phyloP scores from a whole-genome alignment of 2,113 vertebrate genomes.

The Ameiurus melas region DNA sequence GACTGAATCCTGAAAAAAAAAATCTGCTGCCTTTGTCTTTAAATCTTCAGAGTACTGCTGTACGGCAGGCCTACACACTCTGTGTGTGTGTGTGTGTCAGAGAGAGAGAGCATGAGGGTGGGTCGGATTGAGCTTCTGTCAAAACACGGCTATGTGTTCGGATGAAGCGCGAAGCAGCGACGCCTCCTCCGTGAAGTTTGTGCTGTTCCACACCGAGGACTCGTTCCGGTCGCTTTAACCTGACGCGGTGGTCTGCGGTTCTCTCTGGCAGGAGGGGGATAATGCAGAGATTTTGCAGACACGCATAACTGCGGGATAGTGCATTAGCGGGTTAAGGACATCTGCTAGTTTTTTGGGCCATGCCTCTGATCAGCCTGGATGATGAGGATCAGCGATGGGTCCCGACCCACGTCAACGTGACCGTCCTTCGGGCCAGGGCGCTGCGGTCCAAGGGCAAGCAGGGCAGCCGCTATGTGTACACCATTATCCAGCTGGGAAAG shows the following conservation, averaged over 20 bases:
- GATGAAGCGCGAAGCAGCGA: background rate
- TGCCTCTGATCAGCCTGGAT: conserved; percentile 56
- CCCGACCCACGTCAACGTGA: conserved; percentile 93
- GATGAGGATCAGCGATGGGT: conserved; percentile 85
- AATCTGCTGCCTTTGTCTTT: conserved; percentile 58
- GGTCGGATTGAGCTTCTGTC: conserved; percentile 7
- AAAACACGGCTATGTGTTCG: conserved; percentile 36
- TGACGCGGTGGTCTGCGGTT: background rate
- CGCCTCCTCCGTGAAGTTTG: background rate
- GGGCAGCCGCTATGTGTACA: conserved; percentile 89
- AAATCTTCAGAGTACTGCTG: conserved; percentile 64
- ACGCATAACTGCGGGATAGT: conserved; percentile 59
- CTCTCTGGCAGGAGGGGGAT: conserved; percentile 34
- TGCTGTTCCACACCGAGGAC: background rate
- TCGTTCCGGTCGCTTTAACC: background rate
- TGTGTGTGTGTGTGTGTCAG: background rate
- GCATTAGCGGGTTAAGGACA: conserved; percentile 56
- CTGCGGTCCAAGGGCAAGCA: conserved; percentile 88
- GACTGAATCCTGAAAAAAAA: background rate
- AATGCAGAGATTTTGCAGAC: conserved; percentile 59
- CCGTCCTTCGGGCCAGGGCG: conserved; percentile 83
- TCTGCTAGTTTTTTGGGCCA: conserved; percentile 18
- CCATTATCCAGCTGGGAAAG: conserved; percentile 89
- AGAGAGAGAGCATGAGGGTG: background rate
- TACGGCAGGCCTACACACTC: conserved; percentile 53